Conservation (phyloP, 2,113 vertebrate species). For the Oenanthe oenanthe region DNA sequence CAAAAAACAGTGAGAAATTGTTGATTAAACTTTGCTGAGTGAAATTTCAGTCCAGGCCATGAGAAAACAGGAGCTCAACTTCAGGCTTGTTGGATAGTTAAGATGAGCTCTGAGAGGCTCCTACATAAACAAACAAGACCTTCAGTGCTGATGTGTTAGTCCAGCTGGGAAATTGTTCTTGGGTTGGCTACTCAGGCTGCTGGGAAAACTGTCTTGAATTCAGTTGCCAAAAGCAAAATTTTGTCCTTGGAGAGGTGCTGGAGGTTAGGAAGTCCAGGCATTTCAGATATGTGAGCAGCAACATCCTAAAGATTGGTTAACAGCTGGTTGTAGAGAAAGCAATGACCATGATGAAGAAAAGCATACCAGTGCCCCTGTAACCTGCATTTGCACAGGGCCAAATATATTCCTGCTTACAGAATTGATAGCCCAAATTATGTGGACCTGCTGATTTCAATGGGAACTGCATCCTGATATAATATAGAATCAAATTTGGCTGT, state of each 20-base stretch:
- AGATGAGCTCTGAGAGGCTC: neutral
- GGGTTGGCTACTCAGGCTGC: neutral
- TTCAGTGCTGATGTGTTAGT: neutral
- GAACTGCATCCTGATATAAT: conserved; percentile 1
- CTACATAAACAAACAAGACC: neutral
- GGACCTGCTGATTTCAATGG: neutral
- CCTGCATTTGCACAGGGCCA: neutral
- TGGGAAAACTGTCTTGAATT: neutral
- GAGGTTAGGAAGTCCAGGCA: neutral
- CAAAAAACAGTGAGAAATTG: neutral
- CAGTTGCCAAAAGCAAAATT: accelerated
- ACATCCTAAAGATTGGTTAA: neutral
- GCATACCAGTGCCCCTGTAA: neutral
- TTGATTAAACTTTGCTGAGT: neutral
- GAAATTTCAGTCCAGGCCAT: neutral
- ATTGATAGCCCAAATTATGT: neutral
- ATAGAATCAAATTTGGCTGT: neutral
- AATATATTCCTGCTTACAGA: neutral
- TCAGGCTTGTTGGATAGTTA: no score
- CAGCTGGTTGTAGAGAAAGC: neutral
- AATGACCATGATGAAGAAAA: neutral
- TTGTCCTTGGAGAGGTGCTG: neutral
- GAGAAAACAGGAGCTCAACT: neutral
- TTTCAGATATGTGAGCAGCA: neutral
- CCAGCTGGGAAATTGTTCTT: neutral